phyloP scores from a whole-genome alignment of 2,888 invertebrate species.

The Drosophila silvestris region DNA sequence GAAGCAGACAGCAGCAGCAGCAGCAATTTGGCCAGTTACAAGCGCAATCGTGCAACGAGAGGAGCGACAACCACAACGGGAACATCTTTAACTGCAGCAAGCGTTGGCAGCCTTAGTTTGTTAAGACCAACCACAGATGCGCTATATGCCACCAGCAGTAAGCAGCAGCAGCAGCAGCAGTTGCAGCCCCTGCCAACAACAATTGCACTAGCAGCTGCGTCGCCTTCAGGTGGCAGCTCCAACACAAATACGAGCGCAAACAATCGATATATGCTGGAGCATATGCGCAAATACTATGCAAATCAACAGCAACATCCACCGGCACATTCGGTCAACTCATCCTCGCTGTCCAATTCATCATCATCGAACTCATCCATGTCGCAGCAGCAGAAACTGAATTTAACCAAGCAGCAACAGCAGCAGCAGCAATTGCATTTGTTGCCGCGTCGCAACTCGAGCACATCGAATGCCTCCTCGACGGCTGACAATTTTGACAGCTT shows the following conservation, averaged over 20 bases:
- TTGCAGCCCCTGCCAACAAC: conserved; percentile 24
- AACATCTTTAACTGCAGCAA: conserved; percentile 18
- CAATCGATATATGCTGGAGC: conserved; percentile 82
- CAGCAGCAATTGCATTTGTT: conserved; percentile 57
- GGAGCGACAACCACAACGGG: conserved; percentile 17
- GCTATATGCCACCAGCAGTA: conserved; percentile 66
- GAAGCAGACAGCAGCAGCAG: conserved; percentile 8
- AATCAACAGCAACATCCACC: conserved; percentile 80
- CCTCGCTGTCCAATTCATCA: conserved; percentile 82
- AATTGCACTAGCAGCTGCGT: conserved; percentile 20
- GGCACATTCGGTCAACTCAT: conserved; percentile 80
- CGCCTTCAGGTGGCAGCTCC: conserved; percentile 51
- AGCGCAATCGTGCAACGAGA: conserved; percentile 26
- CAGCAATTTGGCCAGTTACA: conserved; percentile 4
- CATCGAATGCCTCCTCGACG: conserved; percentile 82
- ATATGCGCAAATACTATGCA: conserved; percentile 83
- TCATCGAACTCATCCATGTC: conserved; percentile 83
- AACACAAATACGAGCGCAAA: conserved; percentile 56
- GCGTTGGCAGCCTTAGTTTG: conserved; percentile 38
- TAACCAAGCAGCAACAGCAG: conserved; percentile 57
- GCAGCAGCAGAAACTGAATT: conserved; percentile 62
- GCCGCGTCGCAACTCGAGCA: conserved; percentile 80
- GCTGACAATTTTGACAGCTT: conserved; percentile 83
- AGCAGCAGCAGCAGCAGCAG: conserved; percentile 48
- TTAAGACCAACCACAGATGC: conserved; percentile 52